These are phyloP conservation scores for Cydia strobilella DNA, from an alignment of 1,140 invertebrate species.

Conservation along the genomic window DNA sequence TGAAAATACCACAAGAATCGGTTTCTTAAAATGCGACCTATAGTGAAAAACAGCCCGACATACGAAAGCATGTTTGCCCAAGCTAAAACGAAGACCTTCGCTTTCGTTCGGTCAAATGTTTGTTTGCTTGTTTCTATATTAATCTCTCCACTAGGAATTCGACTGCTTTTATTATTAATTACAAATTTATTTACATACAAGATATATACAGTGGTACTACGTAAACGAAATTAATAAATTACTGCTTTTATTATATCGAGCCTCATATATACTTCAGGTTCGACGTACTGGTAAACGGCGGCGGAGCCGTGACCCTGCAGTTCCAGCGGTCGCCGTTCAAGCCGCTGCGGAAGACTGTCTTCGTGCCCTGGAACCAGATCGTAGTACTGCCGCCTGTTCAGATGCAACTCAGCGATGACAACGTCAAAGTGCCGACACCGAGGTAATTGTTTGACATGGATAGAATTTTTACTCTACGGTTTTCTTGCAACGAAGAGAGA, in stretches of 20 bases:
- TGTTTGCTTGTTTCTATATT: not conserved
- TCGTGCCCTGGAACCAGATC: conserved; percentile 97
- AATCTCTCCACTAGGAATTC: not conserved
- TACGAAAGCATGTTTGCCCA: too few relatives aligned
- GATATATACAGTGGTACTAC: too few relatives aligned
- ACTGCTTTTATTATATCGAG: not conserved
- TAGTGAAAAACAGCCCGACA: too few relatives aligned
- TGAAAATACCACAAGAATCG: too few relatives aligned
- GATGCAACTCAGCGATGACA: conserved; percentile 90
- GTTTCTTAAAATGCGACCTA: too few relatives aligned
- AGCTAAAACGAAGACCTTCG: too few relatives aligned
- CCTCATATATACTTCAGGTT: conserved; percentile 92
- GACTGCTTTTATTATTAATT: not conserved
- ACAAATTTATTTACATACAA: too few relatives aligned
- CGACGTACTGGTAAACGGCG: conserved; percentile 98
- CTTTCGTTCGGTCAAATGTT: not conserved
- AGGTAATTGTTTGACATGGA: conserved; percentile 70
- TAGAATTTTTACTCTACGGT: not conserved
- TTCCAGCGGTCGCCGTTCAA: conserved; percentile 96
- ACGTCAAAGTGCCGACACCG: conserved; percentile 80
- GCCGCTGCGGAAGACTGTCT: conserved; percentile 91
- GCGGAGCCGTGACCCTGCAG: conserved; percentile 97
- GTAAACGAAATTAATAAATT: too few relatives aligned
- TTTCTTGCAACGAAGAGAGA: too few relatives aligned
- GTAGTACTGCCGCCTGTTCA: conserved; percentile 93